These are phyloP conservation scores for Octopus bimaculoides DNA, from an alignment of 1,140 invertebrate species.

Conservation along the genomic window DNA sequence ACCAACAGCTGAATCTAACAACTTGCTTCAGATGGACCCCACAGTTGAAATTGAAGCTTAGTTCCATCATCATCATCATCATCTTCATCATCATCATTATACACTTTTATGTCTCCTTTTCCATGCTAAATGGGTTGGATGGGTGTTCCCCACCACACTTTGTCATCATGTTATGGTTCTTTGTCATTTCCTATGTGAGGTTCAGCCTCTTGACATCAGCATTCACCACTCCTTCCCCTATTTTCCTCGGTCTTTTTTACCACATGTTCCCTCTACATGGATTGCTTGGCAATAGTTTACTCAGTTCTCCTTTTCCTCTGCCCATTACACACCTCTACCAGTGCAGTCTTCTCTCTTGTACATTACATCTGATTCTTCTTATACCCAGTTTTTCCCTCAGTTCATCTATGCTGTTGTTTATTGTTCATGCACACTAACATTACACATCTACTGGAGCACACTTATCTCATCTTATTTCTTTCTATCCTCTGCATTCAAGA, in stretches of 20 bases:
- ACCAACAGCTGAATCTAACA: conserved; percentile 26
- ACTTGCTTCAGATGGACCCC: conserved; percentile 26
- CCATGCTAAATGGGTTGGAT: no score
- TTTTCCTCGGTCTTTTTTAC: no score
- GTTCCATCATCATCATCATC: neutral
- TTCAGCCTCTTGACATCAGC: neutral
- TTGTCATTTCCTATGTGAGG: neutral
- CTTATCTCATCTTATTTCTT: neutral
- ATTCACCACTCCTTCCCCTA: neutral
- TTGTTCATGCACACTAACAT: neutral
- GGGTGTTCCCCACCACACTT: no score
- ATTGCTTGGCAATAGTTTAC: no score
- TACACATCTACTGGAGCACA: neutral
- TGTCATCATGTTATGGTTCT: neutral
- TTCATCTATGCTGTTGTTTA: neutral
- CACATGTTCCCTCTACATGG: no score
- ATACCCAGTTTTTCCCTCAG: no score
- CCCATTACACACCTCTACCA: no score
- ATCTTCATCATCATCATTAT: neutral
- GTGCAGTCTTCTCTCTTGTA: no score
- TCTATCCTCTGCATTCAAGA: neutral
- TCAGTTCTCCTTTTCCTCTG: no score
- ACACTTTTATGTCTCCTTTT: neutral
- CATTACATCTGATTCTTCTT: no score
- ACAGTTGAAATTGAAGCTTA: neutral